A percentile compares a stretch with the other conserved stretches of the same genome.
Conservation (phyloP, 2,113 vertebrate genomes). For the Varanus salvator region DNA sequence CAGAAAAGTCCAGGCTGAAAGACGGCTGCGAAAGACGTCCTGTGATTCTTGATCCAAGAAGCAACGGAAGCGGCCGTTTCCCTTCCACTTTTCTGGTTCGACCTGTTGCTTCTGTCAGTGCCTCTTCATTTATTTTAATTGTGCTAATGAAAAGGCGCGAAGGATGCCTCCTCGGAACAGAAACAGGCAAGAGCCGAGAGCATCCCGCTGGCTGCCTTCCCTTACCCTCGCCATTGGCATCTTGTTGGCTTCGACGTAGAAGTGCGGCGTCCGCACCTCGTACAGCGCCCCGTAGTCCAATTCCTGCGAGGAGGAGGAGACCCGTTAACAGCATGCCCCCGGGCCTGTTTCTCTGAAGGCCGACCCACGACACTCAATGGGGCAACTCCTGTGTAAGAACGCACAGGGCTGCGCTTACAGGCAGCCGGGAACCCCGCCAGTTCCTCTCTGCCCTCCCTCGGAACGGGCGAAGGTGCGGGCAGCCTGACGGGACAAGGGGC, state of each 20-base stretch:
- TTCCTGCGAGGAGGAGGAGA: constrained; percentile 73
- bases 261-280: constrained; percentile 86
- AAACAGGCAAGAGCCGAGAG: neutral
- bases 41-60: no score
- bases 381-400: no score
- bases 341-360: neutral
- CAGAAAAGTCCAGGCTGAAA: no score
- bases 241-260: constrained; percentile 91
- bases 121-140: no score
- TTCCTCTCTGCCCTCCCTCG: neutral
- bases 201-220: rapidly evolving
- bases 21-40: neutral
- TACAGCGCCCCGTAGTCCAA: constrained; percentile 88
- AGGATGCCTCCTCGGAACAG: no score
- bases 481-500: neutral
- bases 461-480: neutral
- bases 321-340: neutral
- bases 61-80: no score
- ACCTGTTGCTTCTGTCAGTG: neutral
- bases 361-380: neutral
- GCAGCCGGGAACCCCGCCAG: neutral
- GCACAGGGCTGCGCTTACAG: no score
- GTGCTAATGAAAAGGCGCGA: no score
- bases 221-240: constrained; percentile 88
- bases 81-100: neutral